phyloP scores from a whole-genome alignment of 2,888 invertebrate genomes.

The Augiades crinisus region DNA sequence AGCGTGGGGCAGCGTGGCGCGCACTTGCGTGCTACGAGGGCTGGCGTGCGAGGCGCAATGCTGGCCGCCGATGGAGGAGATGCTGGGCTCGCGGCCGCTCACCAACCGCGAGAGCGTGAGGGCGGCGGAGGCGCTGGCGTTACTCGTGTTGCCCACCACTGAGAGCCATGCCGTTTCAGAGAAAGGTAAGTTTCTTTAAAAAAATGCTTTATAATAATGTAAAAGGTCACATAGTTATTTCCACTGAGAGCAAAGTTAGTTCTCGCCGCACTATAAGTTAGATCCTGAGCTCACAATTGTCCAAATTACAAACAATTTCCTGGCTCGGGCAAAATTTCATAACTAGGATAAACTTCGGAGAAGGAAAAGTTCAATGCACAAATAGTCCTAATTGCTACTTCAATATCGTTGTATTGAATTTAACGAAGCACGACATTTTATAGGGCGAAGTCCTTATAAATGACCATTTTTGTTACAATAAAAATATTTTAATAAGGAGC shows the following conservation, averaged over 20 bases:
- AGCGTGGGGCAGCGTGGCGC: conserved; percentile 61
- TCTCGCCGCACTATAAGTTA: neutral
- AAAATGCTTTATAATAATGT: too few relatives aligned
- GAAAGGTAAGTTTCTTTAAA: too few relatives aligned
- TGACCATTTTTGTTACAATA: neutral
- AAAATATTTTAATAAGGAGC: too few relatives aligned
- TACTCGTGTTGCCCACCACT: conserved; percentile 58
- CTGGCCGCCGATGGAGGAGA: conserved; percentile 30
- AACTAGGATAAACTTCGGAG: neutral
- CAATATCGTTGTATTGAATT: neutral
- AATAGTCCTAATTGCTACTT: conserved; percentile 6
- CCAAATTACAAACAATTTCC: neutral
- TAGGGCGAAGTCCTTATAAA: neutral
- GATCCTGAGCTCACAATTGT: neutral
- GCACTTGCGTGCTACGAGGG: conserved; percentile 44
- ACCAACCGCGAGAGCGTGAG: conserved; percentile 42
- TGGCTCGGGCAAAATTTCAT: neutral
- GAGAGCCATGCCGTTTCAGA: conserved; percentile 55
- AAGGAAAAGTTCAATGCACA: neutral
- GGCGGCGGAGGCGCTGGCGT: conserved; percentile 55
- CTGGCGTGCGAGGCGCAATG: conserved; percentile 31
- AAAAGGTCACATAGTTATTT: too few relatives aligned
- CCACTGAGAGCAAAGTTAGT: neutral
- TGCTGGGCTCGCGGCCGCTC: conserved; percentile 32
- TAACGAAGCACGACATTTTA: neutral